phyloP scores from a whole-genome alignment of 1,140 invertebrate genomes.

The Stenopsyche tienmushanensis region DNA sequence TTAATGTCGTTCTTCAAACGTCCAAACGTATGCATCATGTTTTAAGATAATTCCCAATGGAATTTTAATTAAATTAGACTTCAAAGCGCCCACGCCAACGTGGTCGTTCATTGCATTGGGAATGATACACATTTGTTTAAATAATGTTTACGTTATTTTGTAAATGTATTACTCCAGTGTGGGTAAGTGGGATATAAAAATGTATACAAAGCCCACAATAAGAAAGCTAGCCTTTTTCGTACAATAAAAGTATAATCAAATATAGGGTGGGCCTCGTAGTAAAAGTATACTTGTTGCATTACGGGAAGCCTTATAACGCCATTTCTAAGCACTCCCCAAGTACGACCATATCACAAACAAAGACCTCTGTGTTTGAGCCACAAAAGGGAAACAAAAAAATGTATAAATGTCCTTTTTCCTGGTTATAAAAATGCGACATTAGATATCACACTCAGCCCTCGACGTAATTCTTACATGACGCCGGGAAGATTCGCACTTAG shows the following conservation, averaged over 20 bases:
- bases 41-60: too few species aligned
- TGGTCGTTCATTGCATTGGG: too few species aligned
- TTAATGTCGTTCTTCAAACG: too few species aligned
- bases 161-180: too few species aligned
- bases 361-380: neutral
- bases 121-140: too few species aligned
- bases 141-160: too few species aligned
- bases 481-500: neutral
- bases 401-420: neutral
- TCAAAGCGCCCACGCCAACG: too few species aligned
- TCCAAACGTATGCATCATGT: too few species aligned
- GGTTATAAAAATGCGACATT: constrained; percentile 9
- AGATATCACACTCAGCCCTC: neutral
- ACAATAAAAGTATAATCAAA: constrained; percentile 27
- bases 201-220: neutral
- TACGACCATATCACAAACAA: neutral
- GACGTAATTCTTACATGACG: neutral
- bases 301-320: constrained; percentile 6
- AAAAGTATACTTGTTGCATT: constrained; percentile 27
- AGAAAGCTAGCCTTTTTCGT: constrained; percentile 11
- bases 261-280: constrained; percentile 2
- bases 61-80: too few species aligned
- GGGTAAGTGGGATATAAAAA: too few species aligned
- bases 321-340: constrained; percentile 8
- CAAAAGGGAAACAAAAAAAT: neutral